Evolutionary conservation across 2,113 vertebrate species (phyloP), one percentile per base, ranked within the genome.

Genomic region (Cettia cetti): DNA sequence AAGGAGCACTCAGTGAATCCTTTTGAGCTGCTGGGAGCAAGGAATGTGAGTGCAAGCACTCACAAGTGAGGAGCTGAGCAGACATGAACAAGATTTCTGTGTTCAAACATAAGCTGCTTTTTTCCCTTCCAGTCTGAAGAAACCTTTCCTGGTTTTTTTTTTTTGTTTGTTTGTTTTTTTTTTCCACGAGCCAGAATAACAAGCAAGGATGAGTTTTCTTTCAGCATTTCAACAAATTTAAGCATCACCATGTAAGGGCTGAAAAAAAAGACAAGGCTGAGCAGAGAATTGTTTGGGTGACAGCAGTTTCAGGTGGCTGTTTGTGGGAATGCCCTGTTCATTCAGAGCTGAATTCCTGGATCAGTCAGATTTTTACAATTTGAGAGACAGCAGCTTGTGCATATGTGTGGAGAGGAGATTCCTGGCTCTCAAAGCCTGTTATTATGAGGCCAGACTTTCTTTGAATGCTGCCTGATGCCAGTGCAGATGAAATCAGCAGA

Each of bases 401-500:
- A 37, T 90, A 10, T 59, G 57, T 22, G 42, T 85, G 83, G 66
- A 47, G 88, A 92, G 86, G 95, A 96, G 93, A 94, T 95, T 93
- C 96, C 90, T 60, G 8, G 65, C 88, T 96, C 94, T 95, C 94
- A 54, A 92, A 97, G 79, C 54, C 90, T 91, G 82, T 86, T 94
- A 95, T 97, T 96, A 94, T 40, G 84, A 87, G 92, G 84, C 92
- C 96, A 95, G 94, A 76, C 90, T 95, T 95, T 84, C 91, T 96
- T 82, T 95, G 94, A 95, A 89, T 47, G 69, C 94, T 91, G 95
- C 96, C 88, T 96, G 96, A 92, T 97, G 97, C 95, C 92, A 92
- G 92, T 92, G 94, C 92, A 96, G 96, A 97, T 96, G 96, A 97
- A 96, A 97, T 94, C 97, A 94, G 94, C 96, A 94, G 95, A 95